Evolutionary conservation across 2,888 invertebrate genomes (phyloP).

Genomic region (Drosophila vallismaia): DNA sequence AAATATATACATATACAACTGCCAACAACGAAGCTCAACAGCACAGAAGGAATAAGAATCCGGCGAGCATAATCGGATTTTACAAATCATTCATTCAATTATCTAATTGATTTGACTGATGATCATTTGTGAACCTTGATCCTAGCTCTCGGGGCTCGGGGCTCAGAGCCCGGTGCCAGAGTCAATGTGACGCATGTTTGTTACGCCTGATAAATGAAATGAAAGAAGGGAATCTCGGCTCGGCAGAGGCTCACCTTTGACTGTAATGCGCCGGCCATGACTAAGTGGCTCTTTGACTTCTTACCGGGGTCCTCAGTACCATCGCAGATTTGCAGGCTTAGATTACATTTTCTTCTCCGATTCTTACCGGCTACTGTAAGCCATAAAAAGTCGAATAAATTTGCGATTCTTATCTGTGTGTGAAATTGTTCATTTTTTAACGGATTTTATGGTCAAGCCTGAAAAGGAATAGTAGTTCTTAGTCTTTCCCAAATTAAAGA

Average conservation of each 20-base stretch:
- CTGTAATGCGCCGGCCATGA: constrained; percentile 59
- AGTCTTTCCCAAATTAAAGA: neutral
- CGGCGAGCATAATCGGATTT: constrained; percentile 76
- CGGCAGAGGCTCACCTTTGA: constrained; percentile 44
- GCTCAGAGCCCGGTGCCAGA: constrained; percentile 39
- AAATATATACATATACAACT: constrained; percentile 17
- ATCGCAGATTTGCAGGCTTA: constrained; percentile 46
- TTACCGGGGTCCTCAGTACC: constrained; percentile 41
- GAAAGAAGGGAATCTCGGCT: constrained; percentile 28
- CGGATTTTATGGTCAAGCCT: constrained; percentile 36
- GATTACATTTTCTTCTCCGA: constrained; percentile 33
- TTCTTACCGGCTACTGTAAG: constrained; percentile 37
- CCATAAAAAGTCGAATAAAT: constrained; percentile 46
- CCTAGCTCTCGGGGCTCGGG: constrained; percentile 39
- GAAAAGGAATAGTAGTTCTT: neutral
- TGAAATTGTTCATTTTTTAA: constrained; percentile 63
- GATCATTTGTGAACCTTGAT: constrained; percentile 77
- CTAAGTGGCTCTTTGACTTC: constrained; percentile 57
- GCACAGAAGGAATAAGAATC: constrained; percentile 15
- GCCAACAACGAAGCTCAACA: constrained; percentile 17
- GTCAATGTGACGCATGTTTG: constrained; percentile 75
- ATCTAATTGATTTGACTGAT: constrained; percentile 81
- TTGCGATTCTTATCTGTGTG: constrained; percentile 51
- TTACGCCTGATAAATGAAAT: constrained; percentile 68
- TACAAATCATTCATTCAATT: constrained; percentile 78